Percentiles rank a stretch among this genome's conserved stretches.
Evolutionary conservation across 1,140 invertebrate genomes (phyloP).

Genomic region (Lucilia cuprina): DNA sequence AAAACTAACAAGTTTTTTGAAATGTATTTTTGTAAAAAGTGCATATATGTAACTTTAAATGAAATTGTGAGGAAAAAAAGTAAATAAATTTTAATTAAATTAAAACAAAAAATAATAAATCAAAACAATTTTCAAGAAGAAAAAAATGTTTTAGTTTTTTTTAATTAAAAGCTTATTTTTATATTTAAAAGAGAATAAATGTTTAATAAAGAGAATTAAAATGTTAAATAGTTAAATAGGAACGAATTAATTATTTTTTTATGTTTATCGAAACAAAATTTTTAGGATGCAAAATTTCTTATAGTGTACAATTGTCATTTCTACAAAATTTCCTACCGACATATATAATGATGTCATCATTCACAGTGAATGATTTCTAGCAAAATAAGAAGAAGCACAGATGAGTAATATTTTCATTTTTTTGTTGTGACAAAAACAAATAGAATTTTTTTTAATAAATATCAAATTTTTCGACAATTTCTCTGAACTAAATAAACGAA

Average conservation of each 20-base stretch:
- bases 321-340: not conserved
- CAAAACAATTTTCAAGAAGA: too few species aligned
- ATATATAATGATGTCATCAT: not conserved
- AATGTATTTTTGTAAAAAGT: slow-evolving; percentile 15
- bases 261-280: too few species aligned
- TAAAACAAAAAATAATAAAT: not conserved
- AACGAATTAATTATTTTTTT: too few species aligned
- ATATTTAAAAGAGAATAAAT: too few species aligned
- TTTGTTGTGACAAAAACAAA: slow-evolving; percentile 17
- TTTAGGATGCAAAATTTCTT: not conserved
- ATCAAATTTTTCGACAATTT: not conserved
- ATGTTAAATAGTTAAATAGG: too few species aligned
- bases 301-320: not conserved
- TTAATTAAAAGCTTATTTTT: too few species aligned
- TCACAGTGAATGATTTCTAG: not conserved
- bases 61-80: slow-evolving; percentile 1
- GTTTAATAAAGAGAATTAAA: too few species aligned
- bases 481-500: not conserved
- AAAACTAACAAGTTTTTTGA: not conserved
- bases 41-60: not conserved
- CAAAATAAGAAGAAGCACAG: slow-evolving; percentile 19
- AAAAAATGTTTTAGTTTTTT: too few species aligned
- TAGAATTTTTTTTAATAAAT: not conserved
- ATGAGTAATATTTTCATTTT: slow-evolving; percentile 35
- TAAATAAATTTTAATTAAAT: not conserved